phyloP scores from a whole-genome alignment of 2,888 invertebrate genomes.

The Mechanitis messenoides region DNA sequence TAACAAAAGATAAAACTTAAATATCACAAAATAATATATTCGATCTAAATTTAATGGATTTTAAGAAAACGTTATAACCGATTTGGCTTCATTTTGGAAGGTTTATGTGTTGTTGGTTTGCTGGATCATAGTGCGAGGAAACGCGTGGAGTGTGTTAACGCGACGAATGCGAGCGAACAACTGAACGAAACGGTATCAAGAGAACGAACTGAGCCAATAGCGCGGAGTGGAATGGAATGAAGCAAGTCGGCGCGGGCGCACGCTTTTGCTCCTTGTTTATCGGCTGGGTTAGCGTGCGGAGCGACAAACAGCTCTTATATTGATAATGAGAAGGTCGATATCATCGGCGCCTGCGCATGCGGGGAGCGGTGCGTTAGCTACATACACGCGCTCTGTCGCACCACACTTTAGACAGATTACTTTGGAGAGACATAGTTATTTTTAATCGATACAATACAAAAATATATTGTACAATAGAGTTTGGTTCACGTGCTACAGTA shows the following conservation, averaged over 20 bases:
- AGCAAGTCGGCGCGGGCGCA: conserved; percentile 71
- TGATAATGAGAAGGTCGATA: conserved; percentile 69
- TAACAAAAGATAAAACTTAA: conserved; percentile 70
- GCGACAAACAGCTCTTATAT: conserved; percentile 55
- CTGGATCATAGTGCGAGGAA: conserved; percentile 68
- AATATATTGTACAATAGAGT: conserved; percentile 60
- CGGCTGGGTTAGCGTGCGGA: conserved; percentile 46
- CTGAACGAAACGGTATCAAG: conserved; percentile 53
- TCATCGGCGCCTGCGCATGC: conserved; percentile 44
- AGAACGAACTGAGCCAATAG: conserved; percentile 63
- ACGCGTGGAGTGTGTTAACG: conserved; percentile 59
- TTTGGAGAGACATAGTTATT: conserved; percentile 62
- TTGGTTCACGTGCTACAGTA: conserved; percentile 47
- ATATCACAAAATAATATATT: conserved; percentile 74
- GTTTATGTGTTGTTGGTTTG: conserved; percentile 74
- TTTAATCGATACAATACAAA: conserved; percentile 57
- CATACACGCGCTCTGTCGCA: conserved; percentile 38
- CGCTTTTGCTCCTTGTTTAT: conserved; percentile 73
- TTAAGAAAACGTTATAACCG: conserved; percentile 72
- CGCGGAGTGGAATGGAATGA: conserved; percentile 60
- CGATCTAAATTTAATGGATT: conserved; percentile 69
- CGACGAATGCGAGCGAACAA: conserved; percentile 66
- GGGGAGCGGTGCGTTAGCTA: conserved; percentile 38
- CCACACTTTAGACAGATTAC: conserved; percentile 25
- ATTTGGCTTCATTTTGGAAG: conserved; percentile 75